Base-by-base conservation (phyloP, 2,797 vertebrate genomes). In the Poeciliopsis paucimaculata region DNA sequence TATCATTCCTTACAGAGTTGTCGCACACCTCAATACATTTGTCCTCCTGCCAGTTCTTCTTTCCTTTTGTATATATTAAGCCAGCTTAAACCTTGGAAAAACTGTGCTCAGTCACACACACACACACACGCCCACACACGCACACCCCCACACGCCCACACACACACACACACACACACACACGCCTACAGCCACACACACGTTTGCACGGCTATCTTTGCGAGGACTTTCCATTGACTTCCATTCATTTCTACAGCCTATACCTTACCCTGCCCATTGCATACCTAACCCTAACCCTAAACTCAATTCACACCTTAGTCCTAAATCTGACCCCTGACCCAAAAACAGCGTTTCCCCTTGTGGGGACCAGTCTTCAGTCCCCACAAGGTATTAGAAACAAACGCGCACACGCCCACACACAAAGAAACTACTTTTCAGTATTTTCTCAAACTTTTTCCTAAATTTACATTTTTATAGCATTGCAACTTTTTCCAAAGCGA, bases 1-100 rank as follows among this genome's bases (percentile, higher is more conserved):
- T 91, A 81, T 92, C 90, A 88, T 91, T 90, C 82, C 87, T 87
- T 88, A 91, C 90, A 91, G 84, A 92, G 88, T 90, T 79, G 80
- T 92, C 91, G 90, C 88, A 90, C 87, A 90, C 84, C 80, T 90
- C 84, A 89, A 87, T 86, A 88, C 90, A 86, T 91, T 84, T 75
- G 78, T 87, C 86, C 86, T 85, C 77, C 85, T 41, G 70, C 72
- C 78, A 53, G 75, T 77, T 77, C 72, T 79, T 60, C 75, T 77
- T 71, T 31, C 73, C 73, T 80, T 70, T 79, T 84, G 77, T 79
- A 82, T 86, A 74, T 82, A 86, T 88, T 85, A 89, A 87, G 74
- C 66, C 75, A 18, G 4, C 43, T 10, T 77, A 78, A 86, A 88
- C 89, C 91, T 91, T 90, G 88, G 77, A 81, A 43, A 66, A 83